A percentile compares a stretch with the other conserved stretches of the same genome.
phyloP scores from a whole-genome alignment of 2,888 invertebrate species.

The Eupithecia exiguata region DNA sequence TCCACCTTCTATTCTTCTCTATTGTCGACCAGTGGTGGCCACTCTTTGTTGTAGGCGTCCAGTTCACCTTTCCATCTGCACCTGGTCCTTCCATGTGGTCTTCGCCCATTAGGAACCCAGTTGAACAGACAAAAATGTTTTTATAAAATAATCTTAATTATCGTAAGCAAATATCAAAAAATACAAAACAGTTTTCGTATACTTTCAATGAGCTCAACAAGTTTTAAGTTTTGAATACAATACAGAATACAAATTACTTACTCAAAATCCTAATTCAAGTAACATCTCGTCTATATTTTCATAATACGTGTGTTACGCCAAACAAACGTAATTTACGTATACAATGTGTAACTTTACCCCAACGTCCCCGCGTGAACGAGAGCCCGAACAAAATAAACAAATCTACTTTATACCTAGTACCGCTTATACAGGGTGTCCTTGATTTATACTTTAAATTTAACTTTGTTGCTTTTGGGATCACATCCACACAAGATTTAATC shows the following conservation, averaged over 20 bases:
- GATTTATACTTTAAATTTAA: not conserved
- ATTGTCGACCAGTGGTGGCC: too few species aligned
- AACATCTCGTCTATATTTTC: conserved; percentile 31
- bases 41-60: too few species aligned
- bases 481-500: not conserved
- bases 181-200: not conserved
- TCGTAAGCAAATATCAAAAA: too few species aligned
- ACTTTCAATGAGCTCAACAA: not conserved
- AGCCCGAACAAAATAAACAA: conserved; percentile 69
- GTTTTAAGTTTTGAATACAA: not conserved
- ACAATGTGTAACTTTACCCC: conserved; percentile 63
- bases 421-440: conserved; percentile 34
- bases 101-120: too few species aligned
- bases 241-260: not conserved
- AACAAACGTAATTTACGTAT: conserved; percentile 70
- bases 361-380: conserved; percentile 51
- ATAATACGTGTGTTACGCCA: conserved; percentile 49
- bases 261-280: not conserved
- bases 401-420: conserved; percentile 51
- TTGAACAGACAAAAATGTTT: too few species aligned
- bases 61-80: too few species aligned
- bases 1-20: too few species aligned
- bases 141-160: too few species aligned
- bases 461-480: not conserved
- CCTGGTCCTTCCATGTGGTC: too few species aligned